Percentiles rank a stretch among this genome's conserved stretches.
Evolutionary conservation across 2,888 invertebrate species (phyloP).

Genomic region (Dynastes maya): DNA sequence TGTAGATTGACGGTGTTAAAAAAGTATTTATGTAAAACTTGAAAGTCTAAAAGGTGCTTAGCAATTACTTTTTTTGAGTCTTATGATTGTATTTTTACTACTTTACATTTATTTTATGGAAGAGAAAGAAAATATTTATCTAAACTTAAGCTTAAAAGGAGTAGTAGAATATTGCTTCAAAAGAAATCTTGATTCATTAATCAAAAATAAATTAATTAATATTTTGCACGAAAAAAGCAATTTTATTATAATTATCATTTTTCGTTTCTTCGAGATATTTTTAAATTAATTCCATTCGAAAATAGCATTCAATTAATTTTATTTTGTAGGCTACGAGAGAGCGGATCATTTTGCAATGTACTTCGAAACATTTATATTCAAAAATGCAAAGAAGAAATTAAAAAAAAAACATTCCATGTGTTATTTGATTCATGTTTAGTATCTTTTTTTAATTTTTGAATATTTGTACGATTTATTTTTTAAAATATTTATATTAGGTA

Average conservation of each 20-base stretch:
- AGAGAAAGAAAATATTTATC: constrained; percentile 7
- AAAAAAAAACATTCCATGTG: no score
- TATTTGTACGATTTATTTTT: no score
- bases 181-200: neutral
- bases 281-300: no score
- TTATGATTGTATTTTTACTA: constrained; percentile 11
- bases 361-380: neutral
- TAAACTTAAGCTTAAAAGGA: neutral
- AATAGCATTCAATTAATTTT: constrained; percentile 20
- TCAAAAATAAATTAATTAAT: neutral
- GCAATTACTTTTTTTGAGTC: constrained; percentile 6
- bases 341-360: constrained; percentile 12
- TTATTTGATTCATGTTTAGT: no score
- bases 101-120: neutral
- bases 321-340: neutral
- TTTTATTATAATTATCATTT: neutral
- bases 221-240: no score
- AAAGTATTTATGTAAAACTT: constrained; percentile 11
- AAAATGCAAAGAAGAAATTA: no score
- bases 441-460: no score
- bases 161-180: constrained; percentile 5
- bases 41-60: constrained; percentile 16
- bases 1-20: constrained; percentile 14
- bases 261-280: no score
- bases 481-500: no score